Evolutionary conservation across 1,140 invertebrate species (phyloP).

Genomic region (Amyelois transitella): DNA sequence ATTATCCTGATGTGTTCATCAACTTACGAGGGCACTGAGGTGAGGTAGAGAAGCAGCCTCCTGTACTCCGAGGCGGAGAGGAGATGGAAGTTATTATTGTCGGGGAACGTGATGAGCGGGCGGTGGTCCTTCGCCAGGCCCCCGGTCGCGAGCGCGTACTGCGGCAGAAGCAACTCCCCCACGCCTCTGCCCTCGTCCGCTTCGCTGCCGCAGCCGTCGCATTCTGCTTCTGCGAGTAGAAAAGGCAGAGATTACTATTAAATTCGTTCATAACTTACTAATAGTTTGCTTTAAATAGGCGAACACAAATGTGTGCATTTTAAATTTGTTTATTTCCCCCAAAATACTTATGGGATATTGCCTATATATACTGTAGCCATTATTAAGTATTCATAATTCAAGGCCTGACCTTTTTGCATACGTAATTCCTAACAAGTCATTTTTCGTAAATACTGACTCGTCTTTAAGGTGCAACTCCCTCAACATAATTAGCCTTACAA

Average conservation of each 20-base stretch:
- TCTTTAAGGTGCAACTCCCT: no score
- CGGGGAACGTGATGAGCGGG: conserved; percentile 95
- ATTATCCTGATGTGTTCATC: not conserved
- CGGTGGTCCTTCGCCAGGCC: conserved; percentile 93
- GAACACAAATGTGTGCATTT: no score
- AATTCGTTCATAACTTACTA: no score
- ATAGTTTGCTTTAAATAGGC: no score
- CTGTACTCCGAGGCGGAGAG: conserved; percentile 91
- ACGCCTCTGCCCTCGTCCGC: conserved; percentile 75
- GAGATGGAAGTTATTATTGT: conserved; percentile 89
- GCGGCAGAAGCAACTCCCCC: conserved; percentile 87
- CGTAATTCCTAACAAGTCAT: no score
- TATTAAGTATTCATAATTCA: no score
- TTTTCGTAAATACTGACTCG: no score
- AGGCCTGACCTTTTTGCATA: no score
- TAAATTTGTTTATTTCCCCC: no score
- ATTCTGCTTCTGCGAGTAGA: conserved; percentile 64
- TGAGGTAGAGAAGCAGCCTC: conserved; percentile 93
- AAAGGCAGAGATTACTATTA: not conserved
- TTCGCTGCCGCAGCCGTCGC: conserved; percentile 62
- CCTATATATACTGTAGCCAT: no score
- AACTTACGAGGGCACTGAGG: conserved; percentile 93
- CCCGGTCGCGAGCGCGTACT: conserved; percentile 92
- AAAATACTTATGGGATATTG: no score
- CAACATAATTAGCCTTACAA: not conserved